phyloP scores from a whole-genome alignment of 64 coral and sea anemone genomes.

The Montipora foliosa region DNA sequence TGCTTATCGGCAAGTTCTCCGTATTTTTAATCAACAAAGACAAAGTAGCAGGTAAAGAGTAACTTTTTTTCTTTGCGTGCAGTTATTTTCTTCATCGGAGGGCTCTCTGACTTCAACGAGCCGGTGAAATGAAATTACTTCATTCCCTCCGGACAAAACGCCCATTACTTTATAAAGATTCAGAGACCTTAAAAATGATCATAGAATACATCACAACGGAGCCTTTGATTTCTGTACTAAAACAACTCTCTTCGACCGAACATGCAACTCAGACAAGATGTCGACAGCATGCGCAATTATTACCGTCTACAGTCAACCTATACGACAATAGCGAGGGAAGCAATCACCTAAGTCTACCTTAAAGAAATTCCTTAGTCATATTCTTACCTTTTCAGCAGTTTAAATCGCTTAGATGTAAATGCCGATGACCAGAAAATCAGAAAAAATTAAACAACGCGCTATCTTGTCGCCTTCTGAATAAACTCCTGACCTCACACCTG shows the following conservation, averaged over 20 bases:
- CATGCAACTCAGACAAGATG: no score
- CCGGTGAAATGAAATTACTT: conserved; percentile 9
- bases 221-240: not conserved
- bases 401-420: not conserved
- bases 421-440: not conserved
- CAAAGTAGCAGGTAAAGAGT: no score
- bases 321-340: not conserved
- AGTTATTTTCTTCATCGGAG: no score
- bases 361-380: not conserved
- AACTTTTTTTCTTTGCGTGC: no score
- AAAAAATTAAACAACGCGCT: not conserved
- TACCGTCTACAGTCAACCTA: not conserved
- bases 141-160: not conserved
- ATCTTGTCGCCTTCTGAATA: not conserved
- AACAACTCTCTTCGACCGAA: no score
- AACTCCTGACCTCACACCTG: not conserved
- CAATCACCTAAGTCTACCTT: not conserved
- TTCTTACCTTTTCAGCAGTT: not conserved
- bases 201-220: not conserved
- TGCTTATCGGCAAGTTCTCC: no score
- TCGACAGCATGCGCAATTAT: conserved; percentile 37
- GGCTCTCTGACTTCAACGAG: not conserved
- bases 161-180: not conserved
- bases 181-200: not conserved
- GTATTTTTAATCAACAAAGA: no score